Percentiles rank a stretch among this genome's conserved stretches.
Evolutionary conservation across 2,113 vertebrate species (phyloP).

Genomic region (Rhinoderma darwinii): DNA sequence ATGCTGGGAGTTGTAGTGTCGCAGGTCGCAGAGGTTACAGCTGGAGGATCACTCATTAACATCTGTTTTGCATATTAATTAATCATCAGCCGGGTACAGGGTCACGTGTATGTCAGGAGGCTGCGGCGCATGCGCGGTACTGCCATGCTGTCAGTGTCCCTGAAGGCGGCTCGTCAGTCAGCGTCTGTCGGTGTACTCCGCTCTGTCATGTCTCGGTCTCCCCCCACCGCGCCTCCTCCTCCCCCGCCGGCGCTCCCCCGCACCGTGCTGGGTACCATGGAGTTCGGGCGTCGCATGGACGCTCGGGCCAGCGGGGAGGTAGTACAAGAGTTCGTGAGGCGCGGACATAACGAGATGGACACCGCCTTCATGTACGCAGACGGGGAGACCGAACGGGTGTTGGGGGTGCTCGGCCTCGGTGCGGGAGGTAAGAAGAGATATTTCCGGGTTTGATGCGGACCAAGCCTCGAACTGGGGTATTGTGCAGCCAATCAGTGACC

Average conservation of each 20-base stretch:
- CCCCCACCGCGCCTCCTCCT: neutral
- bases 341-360: conserved; percentile 80
- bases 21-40: too few species aligned
- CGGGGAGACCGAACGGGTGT: conserved; percentile 83
- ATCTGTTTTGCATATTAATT: neutral
- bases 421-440: conserved; percentile 66
- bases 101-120: neutral
- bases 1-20: too few species aligned
- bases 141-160: conserved; percentile 29
- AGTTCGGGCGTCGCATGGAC: conserved; percentile 83
- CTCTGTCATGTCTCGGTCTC: conserved; percentile 9
- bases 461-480: neutral
- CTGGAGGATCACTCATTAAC: too few species aligned
- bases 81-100: neutral
- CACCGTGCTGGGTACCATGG: conserved; percentile 86
- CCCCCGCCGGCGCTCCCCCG: conserved; percentile 64
- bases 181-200: neutral
- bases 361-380: conserved; percentile 86
- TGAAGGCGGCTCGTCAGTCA: too few species aligned
- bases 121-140: neutral
- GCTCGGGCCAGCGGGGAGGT: conserved; percentile 72
- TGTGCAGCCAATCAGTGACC: neutral
- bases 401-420: conserved; percentile 80
- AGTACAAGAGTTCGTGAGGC: conserved; percentile 76
- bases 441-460: conserved; percentile 34